Evolutionary conservation across 2,797 vertebrate species (phyloP).

Genomic region (Cuniculus paca): DNA sequence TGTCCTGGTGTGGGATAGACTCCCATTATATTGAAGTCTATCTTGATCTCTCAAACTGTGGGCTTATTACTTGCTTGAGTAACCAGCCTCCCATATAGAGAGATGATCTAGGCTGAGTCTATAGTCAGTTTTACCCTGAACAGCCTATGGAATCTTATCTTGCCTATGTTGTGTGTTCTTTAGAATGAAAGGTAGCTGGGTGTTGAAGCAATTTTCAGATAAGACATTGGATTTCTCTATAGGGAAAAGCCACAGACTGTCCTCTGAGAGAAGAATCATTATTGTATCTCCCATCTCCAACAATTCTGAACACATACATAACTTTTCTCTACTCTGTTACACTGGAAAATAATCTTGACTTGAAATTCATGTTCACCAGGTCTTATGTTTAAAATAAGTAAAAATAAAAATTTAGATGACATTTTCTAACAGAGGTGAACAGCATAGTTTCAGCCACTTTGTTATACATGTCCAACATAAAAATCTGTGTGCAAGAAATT

Average conservation of each 20-base stretch:
- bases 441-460: neutral
- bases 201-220: neutral
- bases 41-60: neutral
- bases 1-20: neutral
- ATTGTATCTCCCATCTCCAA: neutral
- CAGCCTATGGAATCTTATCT: neutral
- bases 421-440: conserved; percentile 35
- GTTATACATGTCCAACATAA: neutral
- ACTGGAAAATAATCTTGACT: neutral
- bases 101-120: neutral
- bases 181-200: neutral
- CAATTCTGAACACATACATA: neutral
- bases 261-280: neutral
- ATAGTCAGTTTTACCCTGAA: neutral
- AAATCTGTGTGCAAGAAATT: neutral
- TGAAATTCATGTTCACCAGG: neutral
- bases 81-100: neutral
- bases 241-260: neutral
- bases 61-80: neutral
- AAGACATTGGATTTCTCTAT: neutral
- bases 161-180: neutral
- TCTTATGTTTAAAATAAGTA: conserved; percentile 25
- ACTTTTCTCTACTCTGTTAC: neutral
- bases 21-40: neutral
- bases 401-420: conserved; percentile 3